These are phyloP conservation scores for Palloptera scutellata DNA, from an alignment of 2,888 invertebrate species.

Conservation along the genomic window DNA sequence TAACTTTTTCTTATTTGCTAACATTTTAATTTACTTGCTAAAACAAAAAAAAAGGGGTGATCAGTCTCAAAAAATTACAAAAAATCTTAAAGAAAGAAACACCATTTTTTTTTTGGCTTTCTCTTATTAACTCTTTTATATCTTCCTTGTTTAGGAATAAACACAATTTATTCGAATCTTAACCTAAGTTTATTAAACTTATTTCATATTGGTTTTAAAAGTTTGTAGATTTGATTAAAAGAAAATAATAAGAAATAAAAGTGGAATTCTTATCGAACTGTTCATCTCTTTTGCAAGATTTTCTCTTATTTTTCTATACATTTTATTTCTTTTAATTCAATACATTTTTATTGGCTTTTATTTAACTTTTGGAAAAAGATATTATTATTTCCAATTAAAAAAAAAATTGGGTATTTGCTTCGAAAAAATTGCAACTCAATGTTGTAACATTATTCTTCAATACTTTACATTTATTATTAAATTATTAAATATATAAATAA, in stretches of 20 bases:
- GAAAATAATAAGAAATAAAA: background rate
- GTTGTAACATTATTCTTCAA: constrained; percentile 19
- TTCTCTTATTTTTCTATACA: background rate
- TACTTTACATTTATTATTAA: constrained; percentile 3
- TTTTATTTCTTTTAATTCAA: constrained; percentile 1
- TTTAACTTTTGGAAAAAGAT: background rate
- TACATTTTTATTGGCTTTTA: background rate
- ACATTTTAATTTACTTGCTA: background rate
- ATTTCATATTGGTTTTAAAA: too few species aligned
- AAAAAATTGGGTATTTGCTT: constrained; percentile 18
- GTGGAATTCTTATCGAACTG: too few species aligned
- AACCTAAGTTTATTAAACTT: too few species aligned
- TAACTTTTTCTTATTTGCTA: constrained; percentile 21
- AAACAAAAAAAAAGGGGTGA: constrained; percentile 3
- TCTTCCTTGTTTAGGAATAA: too few species aligned
- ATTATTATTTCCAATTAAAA: constrained; percentile 3
- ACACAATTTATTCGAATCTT: too few species aligned
- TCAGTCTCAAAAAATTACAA: background rate
- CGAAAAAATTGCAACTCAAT: constrained; percentile 1
- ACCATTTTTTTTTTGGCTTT: too few species aligned
- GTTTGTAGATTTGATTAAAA: constrained; percentile 14
- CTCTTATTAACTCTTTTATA: too few species aligned
- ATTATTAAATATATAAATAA: constrained; percentile 5
- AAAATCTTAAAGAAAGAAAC: too few species aligned
- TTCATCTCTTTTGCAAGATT: background rate